Conservation (phyloP, 1,140 invertebrate genomes). For the Drosophila pseudoananassae region DNA sequence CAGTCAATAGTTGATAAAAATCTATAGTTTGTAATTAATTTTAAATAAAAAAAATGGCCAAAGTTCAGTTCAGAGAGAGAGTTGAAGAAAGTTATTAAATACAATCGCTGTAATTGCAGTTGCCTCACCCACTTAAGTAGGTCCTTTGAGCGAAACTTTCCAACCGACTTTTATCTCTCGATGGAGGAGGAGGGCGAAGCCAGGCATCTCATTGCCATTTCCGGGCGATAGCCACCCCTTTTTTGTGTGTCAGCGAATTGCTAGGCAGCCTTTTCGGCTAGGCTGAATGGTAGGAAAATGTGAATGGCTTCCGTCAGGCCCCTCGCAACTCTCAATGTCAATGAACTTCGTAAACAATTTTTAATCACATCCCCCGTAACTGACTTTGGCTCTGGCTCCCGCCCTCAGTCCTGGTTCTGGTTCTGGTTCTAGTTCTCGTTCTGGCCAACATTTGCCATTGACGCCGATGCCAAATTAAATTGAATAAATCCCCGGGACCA, state of each 20-base stretch:
- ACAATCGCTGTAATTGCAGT: slow-evolving; percentile 2
- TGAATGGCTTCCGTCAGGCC: slow-evolving; percentile 17
- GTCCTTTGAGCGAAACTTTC: not conserved
- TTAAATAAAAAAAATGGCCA: not conserved
- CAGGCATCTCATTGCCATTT: slow-evolving; percentile 1
- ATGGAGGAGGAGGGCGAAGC: not conserved
- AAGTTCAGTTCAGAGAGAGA: too few relatives aligned
- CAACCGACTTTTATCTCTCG: not conserved
- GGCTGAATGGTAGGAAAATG: not conserved
- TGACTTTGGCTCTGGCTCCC: not conserved
- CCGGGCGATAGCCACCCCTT: slow-evolving; percentile 1
- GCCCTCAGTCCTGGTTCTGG: not conserved
- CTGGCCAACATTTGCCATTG: slow-evolving; percentile 13
- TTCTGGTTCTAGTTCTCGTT: not conserved
- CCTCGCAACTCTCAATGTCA: slow-evolving; percentile 44
- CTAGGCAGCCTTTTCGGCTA: slow-evolving; percentile 40
- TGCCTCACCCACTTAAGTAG: not conserved
- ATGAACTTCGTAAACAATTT: slow-evolving; percentile 81
- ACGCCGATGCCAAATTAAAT: slow-evolving; percentile 78
- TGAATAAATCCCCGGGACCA: slow-evolving; percentile 76
- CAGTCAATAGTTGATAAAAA: too few relatives aligned
- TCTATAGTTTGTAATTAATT: not conserved
- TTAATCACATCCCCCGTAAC: slow-evolving; percentile 65
- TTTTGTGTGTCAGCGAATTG: slow-evolving; percentile 48
- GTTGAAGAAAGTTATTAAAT: not conserved